Base-by-base conservation (phyloP, 2,113 vertebrate species). In the Alectura lathami region DNA sequence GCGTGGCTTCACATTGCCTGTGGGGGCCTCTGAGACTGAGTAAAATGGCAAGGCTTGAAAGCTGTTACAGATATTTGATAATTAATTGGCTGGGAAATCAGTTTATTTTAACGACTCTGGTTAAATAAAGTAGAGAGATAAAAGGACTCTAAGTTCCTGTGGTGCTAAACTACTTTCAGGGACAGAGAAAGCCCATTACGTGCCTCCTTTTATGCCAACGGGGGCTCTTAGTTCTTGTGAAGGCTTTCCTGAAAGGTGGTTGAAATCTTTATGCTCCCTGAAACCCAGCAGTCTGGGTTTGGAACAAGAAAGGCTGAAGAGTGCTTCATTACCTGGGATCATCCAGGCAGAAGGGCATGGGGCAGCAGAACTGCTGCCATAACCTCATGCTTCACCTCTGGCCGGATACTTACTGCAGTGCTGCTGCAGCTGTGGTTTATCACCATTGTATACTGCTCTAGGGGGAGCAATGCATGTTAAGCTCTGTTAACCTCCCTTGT, bases 51-150 rank as follows among this genome's bases (percentile, higher is more conserved):
- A 66, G 40, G 68, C 80, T 94, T 96, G 96, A 94, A 96, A 96
- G 91, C 89, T 95, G 90, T 90, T 97, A 93, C 91, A 95, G 93
- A 90, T 96, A 97, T 96, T 95, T 96, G 96, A 94, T 96, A 94
- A 96, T 94, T 95, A 96, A 95, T 93, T 93, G 76, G 73, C 82
- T 96, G 84, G 79, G 92, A 89, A 94, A 91, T 94, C 95, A 96
- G 93, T 96, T 96, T 96, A 94, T 87, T 93, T 86, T 95, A 97
- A 96, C 3, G 36, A 94, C 67, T 94, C 73, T 62, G 24, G 90
- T 97, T 97, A 96, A 95, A 96, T 97, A 97, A 96, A 96, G 90
- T 86, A 86, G 77, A 91, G 70, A 96, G 76, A 88, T 83, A 76
- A 96, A 97, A 96, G 40, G 89, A 21, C 67, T 95, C 68, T 66